Base-by-base conservation (phyloP, 2,888 invertebrate genomes). In the Diarsia mendica region DNA sequence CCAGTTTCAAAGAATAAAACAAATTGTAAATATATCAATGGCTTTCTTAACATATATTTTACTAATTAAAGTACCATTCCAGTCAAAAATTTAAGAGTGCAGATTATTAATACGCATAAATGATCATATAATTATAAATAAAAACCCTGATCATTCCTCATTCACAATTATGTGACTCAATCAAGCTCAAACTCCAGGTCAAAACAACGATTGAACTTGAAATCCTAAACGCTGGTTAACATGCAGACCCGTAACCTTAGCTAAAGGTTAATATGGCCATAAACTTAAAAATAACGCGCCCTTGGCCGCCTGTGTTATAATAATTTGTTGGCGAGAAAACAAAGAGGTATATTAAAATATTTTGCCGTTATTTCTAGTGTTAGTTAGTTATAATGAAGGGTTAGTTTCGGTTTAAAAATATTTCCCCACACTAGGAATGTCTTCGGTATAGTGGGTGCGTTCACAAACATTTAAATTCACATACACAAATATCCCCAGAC, bases 221-320 rank as follows among this genome's bases (percentile, higher is more conserved):
- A 51, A 58, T n/a, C 15, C 23, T 80, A 77, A 82, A 77, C 67
- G 75, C 72, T 13, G 58, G 48, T 75, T 70, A 67, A 67, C 84
- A 84, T 74, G 81, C 70, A 76, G 63, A n/a, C 20, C 51, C 46
- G 23, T 33, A 75, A 74, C 82, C 75, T 77, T 65, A 64, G 2
- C 2, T 4, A 63, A 79, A 84, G 85, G 85, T 85, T 78, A 74
- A 60, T 55, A 20, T 46, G 60, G 44, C 39, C 67, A 78, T 85
- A 63, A 85, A 76, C 70, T 78, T 80, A 77, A 77, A 85, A 73
- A 82, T 82, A 80, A 77, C 67, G 39, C 39, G 73, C 46, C 82
- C 85, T 84, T 82, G 84, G 48, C 61, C 53, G 20, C 11, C 23
- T n/a, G 11, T 64, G 58, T 51, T 51, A 68, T 72, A 68, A 78